Percentiles rank a stretch among this genome's conserved stretches.
phyloP scores from a whole-genome alignment of 1,140 invertebrate genomes.

The Piezodorus guildinii region DNA sequence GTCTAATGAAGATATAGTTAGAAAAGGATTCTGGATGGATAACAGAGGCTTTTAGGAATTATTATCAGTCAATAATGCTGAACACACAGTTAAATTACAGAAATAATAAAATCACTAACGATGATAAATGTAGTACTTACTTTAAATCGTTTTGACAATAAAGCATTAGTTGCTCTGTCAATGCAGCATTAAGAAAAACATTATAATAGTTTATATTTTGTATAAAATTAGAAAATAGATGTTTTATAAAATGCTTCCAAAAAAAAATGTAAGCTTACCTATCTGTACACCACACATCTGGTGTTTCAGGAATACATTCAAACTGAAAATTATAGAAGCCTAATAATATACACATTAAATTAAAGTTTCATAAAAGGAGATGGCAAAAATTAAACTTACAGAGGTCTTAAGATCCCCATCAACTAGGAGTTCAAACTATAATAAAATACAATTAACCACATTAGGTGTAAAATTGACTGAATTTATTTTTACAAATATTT shows the following conservation, averaged over 20 bases:
- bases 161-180: neutral
- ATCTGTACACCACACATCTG: conserved; percentile 11
- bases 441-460: neutral
- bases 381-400: neutral
- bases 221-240: neutral
- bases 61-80: too few relatives aligned
- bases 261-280: neutral
- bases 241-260: neutral
- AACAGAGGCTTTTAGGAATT: too few relatives aligned
- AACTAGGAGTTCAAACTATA: conserved; percentile 19
- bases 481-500: neutral
- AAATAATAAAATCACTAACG: too few relatives aligned
- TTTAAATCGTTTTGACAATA: too few relatives aligned
- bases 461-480: neutral
- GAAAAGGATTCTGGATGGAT: too few relatives aligned
- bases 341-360: neutral
- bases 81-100: too few relatives aligned
- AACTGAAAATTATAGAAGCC: neutral
- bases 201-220: neutral
- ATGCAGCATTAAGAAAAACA: neutral
- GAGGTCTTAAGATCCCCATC: conserved; percentile 2
- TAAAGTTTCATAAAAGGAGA: neutral
- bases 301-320: neutral
- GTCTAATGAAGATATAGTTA: too few relatives aligned
- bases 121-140: too few relatives aligned